These are phyloP conservation scores for Galago senegalensis DNA, from an alignment of 2,797 vertebrate genomes.

Conservation along the genomic window DNA sequence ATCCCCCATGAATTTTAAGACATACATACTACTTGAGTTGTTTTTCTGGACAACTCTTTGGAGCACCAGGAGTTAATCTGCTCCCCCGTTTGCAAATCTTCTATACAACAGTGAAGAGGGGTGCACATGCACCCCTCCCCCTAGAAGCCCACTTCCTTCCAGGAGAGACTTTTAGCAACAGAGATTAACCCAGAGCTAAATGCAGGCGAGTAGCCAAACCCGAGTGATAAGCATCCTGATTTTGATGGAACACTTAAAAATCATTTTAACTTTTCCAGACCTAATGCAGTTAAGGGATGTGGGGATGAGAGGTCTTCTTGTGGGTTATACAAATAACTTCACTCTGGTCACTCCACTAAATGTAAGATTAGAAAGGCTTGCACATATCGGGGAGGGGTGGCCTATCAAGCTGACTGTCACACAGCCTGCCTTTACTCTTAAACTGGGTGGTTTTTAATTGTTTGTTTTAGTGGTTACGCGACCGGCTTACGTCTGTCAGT, in stretches of 20 bases:
- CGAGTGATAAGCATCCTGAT: conserved; percentile 58
- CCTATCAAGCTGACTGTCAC: background rate
- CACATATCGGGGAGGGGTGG: background rate
- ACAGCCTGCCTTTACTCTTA: background rate
- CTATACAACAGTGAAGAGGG: background rate
- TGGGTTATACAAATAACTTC: conserved; percentile 64
- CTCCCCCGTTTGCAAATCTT: background rate
- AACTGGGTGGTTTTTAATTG: background rate
- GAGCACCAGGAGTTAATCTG: conserved; percentile 33
- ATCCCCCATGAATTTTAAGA: background rate
- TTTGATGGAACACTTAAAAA: conserved; percentile 67
- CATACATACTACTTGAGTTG: background rate
- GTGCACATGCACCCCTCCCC: too few relatives aligned
- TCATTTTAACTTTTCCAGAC: conserved; percentile 71
- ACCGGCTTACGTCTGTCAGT: conserved; percentile 23
- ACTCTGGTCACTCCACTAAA: conserved; percentile 30
- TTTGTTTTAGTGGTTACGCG: conserved; percentile 31
- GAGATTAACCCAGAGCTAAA: conserved; percentile 67
- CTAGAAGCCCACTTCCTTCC: fast-evolving
- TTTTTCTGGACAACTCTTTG: background rate
- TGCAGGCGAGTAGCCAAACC: conserved; percentile 8
- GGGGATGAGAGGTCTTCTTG: conserved; percentile 40
- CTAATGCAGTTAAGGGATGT: conserved; percentile 22
- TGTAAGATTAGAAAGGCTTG: conserved; percentile 30
- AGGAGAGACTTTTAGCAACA: background rate